Evolutionary conservation across 2,113 vertebrate species (phyloP).

Genomic region (Ceyx margarethae): DNA sequence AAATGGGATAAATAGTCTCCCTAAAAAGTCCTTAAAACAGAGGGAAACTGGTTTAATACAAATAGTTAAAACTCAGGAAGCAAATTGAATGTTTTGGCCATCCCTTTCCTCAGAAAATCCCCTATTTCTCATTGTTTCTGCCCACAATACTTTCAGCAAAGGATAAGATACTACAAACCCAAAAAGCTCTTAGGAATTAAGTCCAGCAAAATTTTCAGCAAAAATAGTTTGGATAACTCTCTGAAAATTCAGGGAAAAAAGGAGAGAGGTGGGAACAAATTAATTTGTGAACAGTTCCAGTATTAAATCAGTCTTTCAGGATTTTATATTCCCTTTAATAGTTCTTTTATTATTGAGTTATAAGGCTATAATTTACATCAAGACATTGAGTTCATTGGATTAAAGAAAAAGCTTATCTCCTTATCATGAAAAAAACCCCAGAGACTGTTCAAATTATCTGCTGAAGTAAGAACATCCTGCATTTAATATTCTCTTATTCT

Average conservation of each 20-base stretch:
- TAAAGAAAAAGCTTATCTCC: neutral
- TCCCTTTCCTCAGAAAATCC: neutral
- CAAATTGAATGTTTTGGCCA: neutral
- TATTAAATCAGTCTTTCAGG: neutral
- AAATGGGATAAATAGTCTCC: neutral
- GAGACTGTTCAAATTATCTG: neutral
- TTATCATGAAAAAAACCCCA: neutral
- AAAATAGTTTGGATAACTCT: neutral
- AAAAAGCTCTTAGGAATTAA: neutral
- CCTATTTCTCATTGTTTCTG: neutral
- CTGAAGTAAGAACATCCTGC: neutral
- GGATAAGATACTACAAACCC: neutral
- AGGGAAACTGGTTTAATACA: neutral
- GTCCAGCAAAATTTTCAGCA: neutral
- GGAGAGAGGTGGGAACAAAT: neutral
- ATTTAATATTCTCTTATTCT: neutral
- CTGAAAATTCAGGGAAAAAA: neutral
- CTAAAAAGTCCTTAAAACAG: neutral
- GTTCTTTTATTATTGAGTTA: neutral
- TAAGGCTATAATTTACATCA: neutral
- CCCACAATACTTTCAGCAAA: neutral
- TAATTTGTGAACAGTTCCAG: neutral
- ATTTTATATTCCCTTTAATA: neutral
- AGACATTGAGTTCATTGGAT: neutral
- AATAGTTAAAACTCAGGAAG: neutral